Evolutionary conservation across 2,113 vertebrate species (phyloP).

Genomic region (Zosterops hypoxanthus): DNA sequence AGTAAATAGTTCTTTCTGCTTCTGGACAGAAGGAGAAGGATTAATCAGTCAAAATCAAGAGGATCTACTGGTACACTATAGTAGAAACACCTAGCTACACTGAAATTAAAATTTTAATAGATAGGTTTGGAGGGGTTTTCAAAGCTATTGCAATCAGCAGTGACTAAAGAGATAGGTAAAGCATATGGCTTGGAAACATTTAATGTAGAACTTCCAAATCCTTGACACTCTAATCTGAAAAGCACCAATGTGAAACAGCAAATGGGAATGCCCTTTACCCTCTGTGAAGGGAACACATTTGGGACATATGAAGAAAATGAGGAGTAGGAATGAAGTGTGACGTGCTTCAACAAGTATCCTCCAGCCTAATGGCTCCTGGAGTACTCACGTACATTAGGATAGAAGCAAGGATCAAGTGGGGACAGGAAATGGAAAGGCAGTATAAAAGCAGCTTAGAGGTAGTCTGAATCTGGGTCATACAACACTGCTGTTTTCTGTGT

Average conservation of each 20-base stretch:
- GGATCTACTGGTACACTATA: slow-evolving; percentile 1
- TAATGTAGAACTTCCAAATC: not conserved
- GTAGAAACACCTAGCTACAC: not conserved
- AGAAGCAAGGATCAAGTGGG: not conserved
- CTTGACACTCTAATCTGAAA: not conserved
- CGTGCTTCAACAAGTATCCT: not conserved
- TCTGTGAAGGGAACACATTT: not conserved
- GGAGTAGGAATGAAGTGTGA: not conserved
- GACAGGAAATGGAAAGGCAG: not conserved
- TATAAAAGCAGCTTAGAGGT: not conserved
- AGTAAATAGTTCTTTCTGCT: not conserved
- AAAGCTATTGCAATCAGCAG: not conserved
- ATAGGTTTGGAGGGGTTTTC: not conserved
- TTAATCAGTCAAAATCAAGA: not conserved
- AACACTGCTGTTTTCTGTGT: not conserved
- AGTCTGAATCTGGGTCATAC: not conserved
- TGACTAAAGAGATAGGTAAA: not conserved
- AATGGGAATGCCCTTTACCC: not conserved
- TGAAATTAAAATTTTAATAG: slow-evolving; percentile 1
- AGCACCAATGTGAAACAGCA: not conserved
- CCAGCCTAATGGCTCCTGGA: not conserved
- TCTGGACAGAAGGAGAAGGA: slow-evolving; percentile 4
- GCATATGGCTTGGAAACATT: not conserved
- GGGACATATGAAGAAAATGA: not conserved
- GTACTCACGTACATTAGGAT: not conserved